A percentile compares a stretch with the other conserved stretches of the same genome.
phyloP scores from a whole-genome alignment of 64 coral and sea anemone genomes.

The Catalaphyllia jardinei region DNA sequence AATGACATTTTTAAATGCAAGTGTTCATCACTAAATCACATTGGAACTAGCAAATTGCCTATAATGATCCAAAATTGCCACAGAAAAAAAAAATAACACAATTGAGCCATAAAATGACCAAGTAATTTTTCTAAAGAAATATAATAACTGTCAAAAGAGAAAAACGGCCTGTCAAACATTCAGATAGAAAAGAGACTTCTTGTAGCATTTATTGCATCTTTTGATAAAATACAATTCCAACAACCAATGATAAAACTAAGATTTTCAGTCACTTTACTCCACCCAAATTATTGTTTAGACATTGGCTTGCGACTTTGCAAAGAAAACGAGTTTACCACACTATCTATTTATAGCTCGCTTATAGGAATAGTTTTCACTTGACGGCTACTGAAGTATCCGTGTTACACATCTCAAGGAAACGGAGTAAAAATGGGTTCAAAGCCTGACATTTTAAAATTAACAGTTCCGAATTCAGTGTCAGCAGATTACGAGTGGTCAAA shows the following conservation, averaged over 20 bases:
- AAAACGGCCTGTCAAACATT: too few relatives aligned
- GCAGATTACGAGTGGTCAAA: too few relatives aligned
- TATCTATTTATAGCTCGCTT: conserved; percentile 5
- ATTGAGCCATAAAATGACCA: too few relatives aligned
- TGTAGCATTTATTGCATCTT: neutral
- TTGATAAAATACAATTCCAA: neutral
- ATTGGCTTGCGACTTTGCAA: neutral
- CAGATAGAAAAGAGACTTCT: neutral
- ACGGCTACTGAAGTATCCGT: neutral
- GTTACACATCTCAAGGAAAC: neutral
- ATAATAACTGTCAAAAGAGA: too few relatives aligned
- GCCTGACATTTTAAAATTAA: neutral
- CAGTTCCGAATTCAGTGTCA: too few relatives aligned
- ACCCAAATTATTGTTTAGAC: neutral
- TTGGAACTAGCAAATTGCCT: too few relatives aligned
- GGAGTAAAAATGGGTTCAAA: neutral
- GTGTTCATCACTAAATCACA: too few relatives aligned
- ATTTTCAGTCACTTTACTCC: neutral
- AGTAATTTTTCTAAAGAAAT: too few relatives aligned
- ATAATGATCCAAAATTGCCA: too few relatives aligned
- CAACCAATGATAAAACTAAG: neutral
- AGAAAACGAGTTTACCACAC: neutral
- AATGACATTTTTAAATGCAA: too few relatives aligned
- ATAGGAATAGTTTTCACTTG: neutral
- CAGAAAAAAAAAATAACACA: too few relatives aligned